Evolutionary conservation across 1,140 invertebrate genomes (phyloP).

Genomic region (Maniola jurtina): DNA sequence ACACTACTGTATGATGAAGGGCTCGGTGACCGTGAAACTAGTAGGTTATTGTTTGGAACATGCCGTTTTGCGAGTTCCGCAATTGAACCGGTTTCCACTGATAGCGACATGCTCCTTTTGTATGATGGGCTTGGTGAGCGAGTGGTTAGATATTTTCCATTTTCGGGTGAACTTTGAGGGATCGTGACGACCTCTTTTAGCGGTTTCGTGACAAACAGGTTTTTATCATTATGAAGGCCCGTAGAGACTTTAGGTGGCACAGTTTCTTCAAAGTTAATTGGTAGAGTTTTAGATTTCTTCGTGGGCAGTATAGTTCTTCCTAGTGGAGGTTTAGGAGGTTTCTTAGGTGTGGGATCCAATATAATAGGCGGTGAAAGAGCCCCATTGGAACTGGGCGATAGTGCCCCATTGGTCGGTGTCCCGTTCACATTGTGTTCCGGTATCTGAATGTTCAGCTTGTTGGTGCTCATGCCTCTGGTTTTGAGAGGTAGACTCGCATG

Average conservation of each 20-base stretch:
- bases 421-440: conserved; percentile 49
- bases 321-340: conserved; percentile 60
- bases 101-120: conserved; percentile 61
- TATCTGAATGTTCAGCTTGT: conserved; percentile 56
- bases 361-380: conserved; percentile 56
- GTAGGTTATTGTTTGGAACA: conserved; percentile 46
- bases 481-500: conserved; percentile 40
- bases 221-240: conserved; percentile 57
- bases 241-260: conserved; percentile 54
- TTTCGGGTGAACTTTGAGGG: conserved; percentile 50
- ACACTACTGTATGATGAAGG: conserved; percentile 67
- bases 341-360: conserved; percentile 62
- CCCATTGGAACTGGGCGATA: conserved; percentile 55
- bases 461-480: conserved; percentile 37
- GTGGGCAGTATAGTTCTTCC: conserved; percentile 64
- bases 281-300: conserved; percentile 73
- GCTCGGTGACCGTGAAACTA: conserved; percentile 71
- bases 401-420: conserved; percentile 44
- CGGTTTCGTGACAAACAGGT: conserved; percentile 68
- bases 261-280: conserved; percentile 68
- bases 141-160: conserved; percentile 50
- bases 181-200: conserved; percentile 72
- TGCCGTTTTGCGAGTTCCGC: conserved; percentile 70
- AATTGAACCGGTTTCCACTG: conserved; percentile 75
- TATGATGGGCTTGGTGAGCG: conserved; percentile 70